Evolutionary conservation across 2,888 invertebrate species (phyloP).

Genomic region (Tetragonula carbonaria): DNA sequence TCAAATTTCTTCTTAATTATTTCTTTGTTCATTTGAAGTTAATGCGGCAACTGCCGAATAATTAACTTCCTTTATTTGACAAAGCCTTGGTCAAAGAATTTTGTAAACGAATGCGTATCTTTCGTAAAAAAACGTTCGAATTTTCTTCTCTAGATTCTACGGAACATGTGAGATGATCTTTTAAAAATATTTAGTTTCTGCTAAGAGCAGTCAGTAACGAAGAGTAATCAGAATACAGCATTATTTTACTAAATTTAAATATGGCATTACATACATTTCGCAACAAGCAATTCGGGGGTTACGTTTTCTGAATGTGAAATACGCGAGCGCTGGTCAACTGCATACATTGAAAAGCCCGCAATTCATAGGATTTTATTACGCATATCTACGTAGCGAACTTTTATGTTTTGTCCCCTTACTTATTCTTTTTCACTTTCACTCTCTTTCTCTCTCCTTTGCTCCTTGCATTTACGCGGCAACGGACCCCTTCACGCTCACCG

Average conservation of each 20-base stretch:
- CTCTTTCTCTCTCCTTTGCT: not conserved
- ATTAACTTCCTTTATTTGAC: no score
- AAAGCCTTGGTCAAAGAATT: no score
- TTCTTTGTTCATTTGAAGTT: no score
- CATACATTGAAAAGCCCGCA: not conserved
- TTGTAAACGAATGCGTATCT: not conserved
- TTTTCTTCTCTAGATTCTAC: not conserved
- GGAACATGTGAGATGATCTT: not conserved
- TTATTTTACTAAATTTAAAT: not conserved
- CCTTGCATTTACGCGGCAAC: not conserved
- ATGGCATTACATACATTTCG: not conserved
- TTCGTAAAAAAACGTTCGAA: not conserved
- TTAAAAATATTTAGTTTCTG: not conserved
- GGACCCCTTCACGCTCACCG: not conserved
- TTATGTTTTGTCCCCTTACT: not conserved
- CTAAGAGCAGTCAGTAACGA: not conserved
- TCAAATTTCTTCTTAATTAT: no score
- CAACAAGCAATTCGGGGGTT: conserved; percentile 1
- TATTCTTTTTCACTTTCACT: not conserved
- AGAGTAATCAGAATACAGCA: not conserved
- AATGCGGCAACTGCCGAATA: no score
- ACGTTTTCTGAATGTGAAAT: conserved; percentile 11
- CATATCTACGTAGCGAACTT: conserved; percentile 15
- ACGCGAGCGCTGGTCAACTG: not conserved
- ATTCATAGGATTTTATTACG: conserved; percentile 37